Evolutionary conservation across 2,113 vertebrate genomes (phyloP), one percentile per base, ranked within the genome.

Genomic region (Lasiurus borealis): DNA sequence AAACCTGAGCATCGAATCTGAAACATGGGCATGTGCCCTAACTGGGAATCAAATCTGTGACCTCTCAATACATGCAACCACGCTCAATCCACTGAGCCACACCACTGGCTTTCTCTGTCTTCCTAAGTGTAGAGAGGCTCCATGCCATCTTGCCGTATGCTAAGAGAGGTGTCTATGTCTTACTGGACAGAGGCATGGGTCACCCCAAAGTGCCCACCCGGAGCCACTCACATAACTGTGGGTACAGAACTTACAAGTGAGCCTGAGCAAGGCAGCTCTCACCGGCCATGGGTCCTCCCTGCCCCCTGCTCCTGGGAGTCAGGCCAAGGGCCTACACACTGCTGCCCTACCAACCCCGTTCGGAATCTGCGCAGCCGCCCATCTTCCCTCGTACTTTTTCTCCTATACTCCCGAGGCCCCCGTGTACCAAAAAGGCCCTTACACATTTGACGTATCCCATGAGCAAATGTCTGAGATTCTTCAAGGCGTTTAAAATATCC

Each of bases 161-260:
- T 34, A 8, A 75, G 34, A n/a, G 57, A 84, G 40, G 8, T 9
- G 9, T 14, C 62, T 75, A 0, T 16, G 14, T 52, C 54, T 72
- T 23, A 0, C 25, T 44, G 44, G 50, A 48, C 31, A 62, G 57
- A 84, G 48, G 78, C 25, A 18, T 2, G 1, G 1, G 27, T 23
- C 9, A 25, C 78, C 40, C 1, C 13, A 52, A 73, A 85, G 19
- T 1, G 36, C 73, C 59, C 27, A 8, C 48, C 19, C 2, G 8
- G 44, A 46, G 48, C n/a, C 73, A 12, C 0, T 34, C 27, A 14
- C 34, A 9, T 46, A 31, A 2, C 21, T 31, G 34, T 27, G 16
- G 31, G 18, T 13, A 6, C 1, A 6, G 46, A 44, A 7, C 9
- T 12, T 9, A 1, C 1, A 0, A 5, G 36, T 2, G 48, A 29